phyloP scores from a whole-genome alignment of 2,888 invertebrate genomes.

The Anticlea derivata region DNA sequence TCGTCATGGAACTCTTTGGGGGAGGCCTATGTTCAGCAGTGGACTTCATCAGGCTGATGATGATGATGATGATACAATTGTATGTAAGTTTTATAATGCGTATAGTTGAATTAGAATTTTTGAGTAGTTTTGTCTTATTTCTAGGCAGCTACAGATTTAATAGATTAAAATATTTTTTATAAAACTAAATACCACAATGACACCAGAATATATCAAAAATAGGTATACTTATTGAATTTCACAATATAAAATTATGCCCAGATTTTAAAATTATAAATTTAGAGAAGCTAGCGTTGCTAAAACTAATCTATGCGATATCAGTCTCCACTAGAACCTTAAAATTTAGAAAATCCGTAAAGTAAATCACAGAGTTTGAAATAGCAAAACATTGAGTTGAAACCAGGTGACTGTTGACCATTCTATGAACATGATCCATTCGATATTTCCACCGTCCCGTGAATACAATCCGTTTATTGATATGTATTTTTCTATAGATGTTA shows the following conservation, averaged over 20 bases:
- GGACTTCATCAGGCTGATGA: no score
- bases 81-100: no score
- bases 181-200: conserved; percentile 38
- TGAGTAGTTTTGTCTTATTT: conserved; percentile 1
- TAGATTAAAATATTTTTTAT: conserved; percentile 26
- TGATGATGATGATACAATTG: no score
- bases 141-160: conserved; percentile 6
- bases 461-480: conserved; percentile 76
- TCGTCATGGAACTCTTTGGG: no score
- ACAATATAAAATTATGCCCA: conserved; percentile 62
- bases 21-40: no score
- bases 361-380: conserved; percentile 82
- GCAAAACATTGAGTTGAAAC: conserved; percentile 76
- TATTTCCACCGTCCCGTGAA: conserved; percentile 62
- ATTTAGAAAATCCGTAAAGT: conserved; percentile 82
- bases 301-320: conserved; percentile 83
- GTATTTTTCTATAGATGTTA: conserved; percentile 78
- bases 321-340: conserved; percentile 83
- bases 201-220: conserved; percentile 42
- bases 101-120: conserved; percentile 32
- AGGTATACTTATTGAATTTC: conserved; percentile 38
- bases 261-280: conserved; percentile 66
- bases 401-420: conserved; percentile 64
- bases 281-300: conserved; percentile 83
- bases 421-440: conserved; percentile 20